Percentiles rank a stretch among this genome's conserved stretches.
phyloP scores from a whole-genome alignment of 2,797 vertebrate species.

The Danio tinwini region DNA sequence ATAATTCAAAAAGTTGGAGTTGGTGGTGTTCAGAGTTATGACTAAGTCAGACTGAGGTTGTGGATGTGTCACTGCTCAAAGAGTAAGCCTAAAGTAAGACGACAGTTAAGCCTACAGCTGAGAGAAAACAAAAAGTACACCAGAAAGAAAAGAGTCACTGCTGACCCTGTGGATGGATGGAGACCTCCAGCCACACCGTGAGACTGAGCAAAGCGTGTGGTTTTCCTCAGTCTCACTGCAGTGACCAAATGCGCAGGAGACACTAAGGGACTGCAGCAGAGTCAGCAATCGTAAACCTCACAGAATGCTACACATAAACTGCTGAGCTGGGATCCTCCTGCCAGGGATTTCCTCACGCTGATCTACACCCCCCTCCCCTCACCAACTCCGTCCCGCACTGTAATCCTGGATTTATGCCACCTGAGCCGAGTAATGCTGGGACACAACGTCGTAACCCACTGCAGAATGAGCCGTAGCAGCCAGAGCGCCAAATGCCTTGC shows the following conservation, averaged over 20 bases:
- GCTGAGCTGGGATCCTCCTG: constrained; percentile 74
- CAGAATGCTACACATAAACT: constrained; percentile 60
- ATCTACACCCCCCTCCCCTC: constrained; percentile 56
- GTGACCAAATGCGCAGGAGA: constrained; percentile 27
- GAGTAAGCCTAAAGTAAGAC: constrained; percentile 2
- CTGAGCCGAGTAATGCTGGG: constrained; percentile 5
- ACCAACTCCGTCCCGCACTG: constrained; percentile 24
- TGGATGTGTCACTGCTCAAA: neutral
- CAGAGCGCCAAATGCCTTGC: constrained; percentile 72
- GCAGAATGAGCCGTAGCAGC: constrained; percentile 10
- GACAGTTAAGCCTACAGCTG: neutral
- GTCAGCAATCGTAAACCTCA: constrained; percentile 59
- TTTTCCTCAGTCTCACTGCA: constrained; percentile 33
- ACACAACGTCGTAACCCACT: neutral
- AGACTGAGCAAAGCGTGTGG: neutral
- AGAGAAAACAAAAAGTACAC: neutral
- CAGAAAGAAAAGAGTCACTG: neutral
- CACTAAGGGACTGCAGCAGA: constrained; percentile 62
- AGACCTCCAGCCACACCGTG: neutral
- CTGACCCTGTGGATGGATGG: constrained; percentile 1
- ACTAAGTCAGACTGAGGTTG: neutral
- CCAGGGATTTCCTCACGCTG: constrained; percentile 74
- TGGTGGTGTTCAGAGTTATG: no score
- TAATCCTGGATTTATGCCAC: constrained; percentile 62
- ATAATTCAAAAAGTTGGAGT: no score